A percentile compares a stretch with the other conserved stretches of the same genome.
These are phyloP conservation scores for Genyomyrus donnyi DNA, from an alignment of 2,113 vertebrate genomes.

Conservation along the genomic window DNA sequence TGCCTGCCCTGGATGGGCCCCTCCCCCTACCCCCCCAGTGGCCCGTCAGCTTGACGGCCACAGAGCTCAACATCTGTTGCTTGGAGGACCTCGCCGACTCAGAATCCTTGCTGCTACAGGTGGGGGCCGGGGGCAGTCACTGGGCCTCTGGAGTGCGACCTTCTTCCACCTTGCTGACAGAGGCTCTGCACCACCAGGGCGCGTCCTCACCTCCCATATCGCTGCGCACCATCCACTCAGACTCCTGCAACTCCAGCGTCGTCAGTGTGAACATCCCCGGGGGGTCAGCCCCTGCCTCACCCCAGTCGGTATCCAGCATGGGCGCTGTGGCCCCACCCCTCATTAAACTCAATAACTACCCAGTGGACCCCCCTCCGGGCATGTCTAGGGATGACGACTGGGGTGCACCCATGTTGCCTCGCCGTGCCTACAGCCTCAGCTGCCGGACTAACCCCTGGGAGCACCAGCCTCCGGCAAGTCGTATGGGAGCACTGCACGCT, in stretches of 20 bases:
- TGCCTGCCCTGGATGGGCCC: neutral
- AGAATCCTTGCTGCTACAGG: constrained; percentile 48
- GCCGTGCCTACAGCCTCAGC: constrained; percentile 23
- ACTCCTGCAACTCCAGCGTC: constrained; percentile 59
- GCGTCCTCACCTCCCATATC: constrained; percentile 50
- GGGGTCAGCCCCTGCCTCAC: constrained; percentile 24
- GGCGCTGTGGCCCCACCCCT: constrained; percentile 48
- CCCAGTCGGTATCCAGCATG: neutral
- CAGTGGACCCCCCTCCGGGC: constrained; percentile 28
- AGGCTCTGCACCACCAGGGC: constrained; percentile 58
- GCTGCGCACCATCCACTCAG: constrained; percentile 57
- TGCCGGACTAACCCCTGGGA: neutral
- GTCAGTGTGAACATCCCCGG: constrained; percentile 51
- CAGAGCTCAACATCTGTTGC: constrained; percentile 36
- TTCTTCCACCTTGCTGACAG: constrained; percentile 50
- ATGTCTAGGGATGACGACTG: accelerated
- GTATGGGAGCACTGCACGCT: constrained; percentile 21
- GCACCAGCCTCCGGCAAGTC: accelerated
- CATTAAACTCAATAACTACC: constrained; percentile 57
- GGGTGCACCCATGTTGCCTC: neutral
- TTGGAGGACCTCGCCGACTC: constrained; percentile 27
- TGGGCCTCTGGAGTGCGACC: constrained; percentile 34
- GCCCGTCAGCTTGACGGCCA: neutral
- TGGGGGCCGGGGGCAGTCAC: constrained; percentile 41
- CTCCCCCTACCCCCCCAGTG: constrained; percentile 27